Evolutionary conservation across 1,140 invertebrate species (phyloP).

Genomic region (Hylyphantes graminicola): DNA sequence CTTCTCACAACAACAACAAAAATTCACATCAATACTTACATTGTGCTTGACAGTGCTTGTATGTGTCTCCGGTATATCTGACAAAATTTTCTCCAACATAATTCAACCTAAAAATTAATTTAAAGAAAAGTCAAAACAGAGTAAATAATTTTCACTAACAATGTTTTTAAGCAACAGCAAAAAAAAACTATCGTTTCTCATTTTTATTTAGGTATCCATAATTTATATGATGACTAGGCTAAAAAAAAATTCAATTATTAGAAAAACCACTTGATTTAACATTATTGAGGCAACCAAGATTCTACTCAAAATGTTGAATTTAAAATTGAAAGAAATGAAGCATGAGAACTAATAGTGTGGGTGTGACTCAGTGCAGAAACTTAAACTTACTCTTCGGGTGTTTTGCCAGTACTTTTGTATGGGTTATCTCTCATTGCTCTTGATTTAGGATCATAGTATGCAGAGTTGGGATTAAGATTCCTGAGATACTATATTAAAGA

Average conservation of each 20-base stretch:
- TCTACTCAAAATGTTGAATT: neutral
- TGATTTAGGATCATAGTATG: conserved; percentile 99
- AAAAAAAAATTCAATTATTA: neutral
- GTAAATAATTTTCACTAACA: neutral
- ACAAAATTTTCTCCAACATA: conserved; percentile 98
- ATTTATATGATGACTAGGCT: neutral
- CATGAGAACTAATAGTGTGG: neutral
- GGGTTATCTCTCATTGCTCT: conserved; percentile 99
- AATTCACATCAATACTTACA: conserved; percentile 64
- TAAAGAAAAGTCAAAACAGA: conserved; percentile 43
- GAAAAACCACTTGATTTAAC: too few relatives aligned
- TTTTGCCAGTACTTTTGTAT: conserved; percentile 74
- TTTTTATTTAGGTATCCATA: neutral
- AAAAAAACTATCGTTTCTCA: too few relatives aligned
- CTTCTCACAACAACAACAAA: too few relatives aligned
- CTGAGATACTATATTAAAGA: conserved; percentile 79
- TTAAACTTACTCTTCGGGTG: conserved; percentile 77
- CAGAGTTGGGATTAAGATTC: conserved; percentile 96
- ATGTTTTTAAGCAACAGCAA: too few relatives aligned
- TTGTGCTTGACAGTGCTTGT: conserved; percentile 88
- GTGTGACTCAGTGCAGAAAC: neutral
- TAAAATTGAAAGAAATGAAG: neutral
- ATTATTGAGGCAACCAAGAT: too few relatives aligned
- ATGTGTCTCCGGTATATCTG: conserved; percentile 92
- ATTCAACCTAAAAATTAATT: conserved; percentile 75